Base-by-base conservation (phyloP, 1,140 invertebrate species). In the Macrostomum lignano region DNA sequence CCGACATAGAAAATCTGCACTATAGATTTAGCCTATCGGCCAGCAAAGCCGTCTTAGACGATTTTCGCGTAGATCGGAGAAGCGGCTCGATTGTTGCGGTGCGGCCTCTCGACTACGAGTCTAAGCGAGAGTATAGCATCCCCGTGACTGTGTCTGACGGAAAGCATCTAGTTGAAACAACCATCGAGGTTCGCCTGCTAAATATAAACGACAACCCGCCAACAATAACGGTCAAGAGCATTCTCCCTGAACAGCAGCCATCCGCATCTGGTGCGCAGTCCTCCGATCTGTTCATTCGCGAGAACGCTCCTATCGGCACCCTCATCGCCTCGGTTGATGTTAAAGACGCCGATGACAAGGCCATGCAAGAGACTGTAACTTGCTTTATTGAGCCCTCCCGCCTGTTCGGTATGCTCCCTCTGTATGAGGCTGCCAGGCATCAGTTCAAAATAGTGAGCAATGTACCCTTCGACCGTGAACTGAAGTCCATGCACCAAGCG, bases 241-340 rank as follows among this genome's bases (percentile, higher is more conserved):
- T 84, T 0, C 71, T 73, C 1, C 72, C 74, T 17, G 78, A 82
- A n/a, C n/a, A n/a, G n/a, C n/a, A n/a, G n/a, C n/a, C n/a, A n/a
- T n/a, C n/a, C n/a, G n/a, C n/a, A n/a, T n/a, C n/a, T 21, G 72
- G 69, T 2, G 78, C 77, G 1, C 77, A 73, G 1, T 77, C 84
- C 51, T 74, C 77, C 49, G 77, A 82, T 30, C 11, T 33, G 3
- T 17, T 50, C 73, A 73, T 0, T 76, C 76, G 0, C 67, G 82
- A 0, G 82, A 82, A 58, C 75, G 77, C 1, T 68, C 72, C 47
- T 73, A 81, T 37, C 73, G 66, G 51, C 82, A 82, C 11, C 10
- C 21, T 17, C n/a, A 24, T 33, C 11, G 32, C 11, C 15, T 14
- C 32, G 19, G 32, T 33, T 5, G 10, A 14, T 3, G 32, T 33